A percentile compares a stretch with the other conserved stretches of the same genome.
These are phyloP conservation scores for Turritopsis dohrnii DNA, from an alignment of 30 jellyfish, hydroid and myxozoan genomes.

Conservation along the genomic window DNA sequence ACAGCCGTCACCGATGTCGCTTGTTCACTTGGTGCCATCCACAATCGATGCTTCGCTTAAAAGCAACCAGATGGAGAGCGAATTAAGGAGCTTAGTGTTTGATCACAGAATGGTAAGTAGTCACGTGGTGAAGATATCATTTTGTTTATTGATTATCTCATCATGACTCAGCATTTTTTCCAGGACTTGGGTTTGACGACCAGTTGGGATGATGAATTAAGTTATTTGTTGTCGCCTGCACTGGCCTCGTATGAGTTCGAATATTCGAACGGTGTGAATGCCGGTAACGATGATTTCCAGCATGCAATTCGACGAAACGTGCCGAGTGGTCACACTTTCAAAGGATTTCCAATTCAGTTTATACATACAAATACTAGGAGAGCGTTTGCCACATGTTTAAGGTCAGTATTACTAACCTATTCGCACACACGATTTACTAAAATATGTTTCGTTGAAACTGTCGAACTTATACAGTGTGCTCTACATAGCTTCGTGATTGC, in stretches of 20 bases:
- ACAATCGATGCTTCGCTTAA: conserved; percentile 41
- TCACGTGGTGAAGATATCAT: not conserved
- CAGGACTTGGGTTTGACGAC: conserved; percentile 86
- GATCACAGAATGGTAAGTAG: conserved; percentile 71
- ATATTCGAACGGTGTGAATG: conserved; percentile 76
- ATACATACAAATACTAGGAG: conserved; percentile 62
- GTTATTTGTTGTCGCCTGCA: conserved; percentile 84
- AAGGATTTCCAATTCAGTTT: conserved; percentile 95
- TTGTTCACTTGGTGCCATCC: conserved; percentile 65
- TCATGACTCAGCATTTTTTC: not conserved
- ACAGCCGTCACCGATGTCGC: conserved; percentile 63
- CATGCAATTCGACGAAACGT: conserved; percentile 81
- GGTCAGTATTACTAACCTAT: too few relatives aligned
- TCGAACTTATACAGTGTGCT: too few relatives aligned
- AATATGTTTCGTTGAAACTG: too few relatives aligned
- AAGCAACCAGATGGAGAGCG: conserved; percentile 70
- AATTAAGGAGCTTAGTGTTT: conserved; percentile 63
- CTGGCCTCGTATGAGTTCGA: conserved; percentile 88
- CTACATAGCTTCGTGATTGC: too few relatives aligned
- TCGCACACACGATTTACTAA: too few relatives aligned
- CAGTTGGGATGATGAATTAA: conserved; percentile 80
- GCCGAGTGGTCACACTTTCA: conserved; percentile 96
- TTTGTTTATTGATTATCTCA: not conserved
- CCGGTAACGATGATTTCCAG: conserved; percentile 89
- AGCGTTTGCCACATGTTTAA: conserved; percentile 76